Conservation (phyloP, 2,888 invertebrate species). For the Lochmaea crataegi region DNA sequence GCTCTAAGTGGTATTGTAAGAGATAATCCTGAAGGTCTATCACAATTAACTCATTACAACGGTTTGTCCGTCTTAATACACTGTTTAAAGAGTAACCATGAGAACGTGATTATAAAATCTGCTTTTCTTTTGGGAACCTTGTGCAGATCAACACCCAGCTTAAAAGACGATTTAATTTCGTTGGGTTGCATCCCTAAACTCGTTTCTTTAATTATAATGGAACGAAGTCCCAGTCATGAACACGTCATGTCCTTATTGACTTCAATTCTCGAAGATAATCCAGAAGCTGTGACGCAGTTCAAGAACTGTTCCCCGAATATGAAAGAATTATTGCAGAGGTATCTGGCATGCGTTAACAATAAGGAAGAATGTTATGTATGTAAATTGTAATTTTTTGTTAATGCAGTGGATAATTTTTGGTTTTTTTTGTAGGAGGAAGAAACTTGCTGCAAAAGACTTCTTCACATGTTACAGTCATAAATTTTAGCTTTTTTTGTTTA, state of each 20-base stretch:
- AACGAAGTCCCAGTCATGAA: slow-evolving; percentile 64
- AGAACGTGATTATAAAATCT: slow-evolving; percentile 76
- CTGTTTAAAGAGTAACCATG: slow-evolving; percentile 70
- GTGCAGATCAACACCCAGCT: slow-evolving; percentile 66
- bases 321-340: slow-evolving; percentile 60
- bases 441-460: slow-evolving; percentile 49
- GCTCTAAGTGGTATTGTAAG: slow-evolving; percentile 82
- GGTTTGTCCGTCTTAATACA: slow-evolving; percentile 72
- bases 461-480: slow-evolving; percentile 38
- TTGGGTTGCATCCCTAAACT: slow-evolving; percentile 57
- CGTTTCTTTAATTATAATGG: slow-evolving; percentile 52
- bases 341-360: slow-evolving; percentile 60
- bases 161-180: slow-evolving; percentile 64
- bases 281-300: slow-evolving; percentile 63
- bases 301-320: slow-evolving; percentile 64
- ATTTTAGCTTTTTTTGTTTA: neutral
- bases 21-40: slow-evolving; percentile 71
- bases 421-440: slow-evolving; percentile 51
- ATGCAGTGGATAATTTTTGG: neutral
- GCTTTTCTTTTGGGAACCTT: slow-evolving; percentile 78
- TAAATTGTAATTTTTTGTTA: slow-evolving; percentile 14
- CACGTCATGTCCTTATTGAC: slow-evolving; percentile 67
- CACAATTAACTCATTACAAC: slow-evolving; percentile 72
- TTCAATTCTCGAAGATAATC: slow-evolving; percentile 64
- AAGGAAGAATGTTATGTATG: slow-evolving; percentile 64